Conservation (phyloP, 2,888 invertebrate species). For the Oscheius sp. region DNA sequence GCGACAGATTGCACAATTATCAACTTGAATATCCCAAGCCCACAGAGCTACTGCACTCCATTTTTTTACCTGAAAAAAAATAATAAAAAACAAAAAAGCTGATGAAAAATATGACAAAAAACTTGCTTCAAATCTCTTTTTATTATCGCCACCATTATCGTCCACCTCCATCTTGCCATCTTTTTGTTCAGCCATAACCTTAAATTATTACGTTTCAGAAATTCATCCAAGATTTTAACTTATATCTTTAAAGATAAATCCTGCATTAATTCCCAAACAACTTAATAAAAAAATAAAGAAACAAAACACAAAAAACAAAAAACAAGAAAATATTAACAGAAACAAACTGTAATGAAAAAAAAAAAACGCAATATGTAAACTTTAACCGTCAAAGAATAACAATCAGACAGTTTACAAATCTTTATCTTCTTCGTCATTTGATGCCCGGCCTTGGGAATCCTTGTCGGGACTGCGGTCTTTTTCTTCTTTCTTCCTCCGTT, state of each 20-base stretch:
- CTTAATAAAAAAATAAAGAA: no score
- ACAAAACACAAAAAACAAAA: neutral
- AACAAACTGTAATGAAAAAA: neutral
- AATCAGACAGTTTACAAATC: neutral
- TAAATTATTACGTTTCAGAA: no score
- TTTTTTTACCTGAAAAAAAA: conserved; percentile 74
- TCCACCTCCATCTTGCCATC: conserved; percentile 53
- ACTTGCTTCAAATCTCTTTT: conserved; percentile 60
- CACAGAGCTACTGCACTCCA: conserved; percentile 99
- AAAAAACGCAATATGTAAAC: neutral
- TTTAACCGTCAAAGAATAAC: neutral
- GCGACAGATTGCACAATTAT: conserved; percentile 98
- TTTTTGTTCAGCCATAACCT: conserved; percentile 12
- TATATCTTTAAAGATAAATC: no score
- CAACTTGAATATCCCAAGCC: conserved; percentile 95
- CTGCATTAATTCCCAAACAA: no score
- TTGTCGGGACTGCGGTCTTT: neutral
- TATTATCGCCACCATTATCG: conserved; percentile 38
- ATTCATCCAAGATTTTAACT: no score
- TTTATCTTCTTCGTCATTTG: neutral
- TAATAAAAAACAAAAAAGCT: neutral
- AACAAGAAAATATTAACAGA: neutral
- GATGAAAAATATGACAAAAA: neutral
- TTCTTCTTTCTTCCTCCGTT: conserved; percentile 1
- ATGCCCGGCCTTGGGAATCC: neutral